These are phyloP conservation scores for Stenoptilia bipunctidactyla DNA, from an alignment of 2,888 invertebrate species.

Conservation along the genomic window DNA sequence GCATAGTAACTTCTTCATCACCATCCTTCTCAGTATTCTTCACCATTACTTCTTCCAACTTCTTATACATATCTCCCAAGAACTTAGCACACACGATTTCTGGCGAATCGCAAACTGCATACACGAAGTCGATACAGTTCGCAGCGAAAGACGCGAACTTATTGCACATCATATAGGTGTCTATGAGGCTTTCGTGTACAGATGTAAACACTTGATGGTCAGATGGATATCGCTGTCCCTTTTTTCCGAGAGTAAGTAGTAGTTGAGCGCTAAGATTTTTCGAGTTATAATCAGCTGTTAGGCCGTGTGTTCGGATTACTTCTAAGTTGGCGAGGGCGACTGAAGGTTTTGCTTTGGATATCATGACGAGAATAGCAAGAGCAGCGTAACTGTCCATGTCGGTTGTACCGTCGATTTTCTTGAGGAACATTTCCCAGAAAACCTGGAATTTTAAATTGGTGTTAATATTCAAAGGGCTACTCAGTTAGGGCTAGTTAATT, in stretches of 20 bases:
- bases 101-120: constrained; percentile 70
- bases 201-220: constrained; percentile 45
- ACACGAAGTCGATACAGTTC: constrained; percentile 64
- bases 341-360: constrained; percentile 67
- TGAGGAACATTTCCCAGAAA: constrained; percentile 87
- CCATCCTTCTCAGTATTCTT: constrained; percentile 32
- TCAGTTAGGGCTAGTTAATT: too few relatives aligned
- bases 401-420: constrained; percentile 77
- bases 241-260: constrained; percentile 40
- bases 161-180: constrained; percentile 53
- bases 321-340: constrained; percentile 78
- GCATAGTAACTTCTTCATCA: constrained; percentile 34
- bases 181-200: constrained; percentile 47
- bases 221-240: constrained; percentile 44
- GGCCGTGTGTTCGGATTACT: constrained; percentile 79
- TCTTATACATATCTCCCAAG: constrained; percentile 54
- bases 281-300: constrained; percentile 65
- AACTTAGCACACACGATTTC: constrained; percentile 63
- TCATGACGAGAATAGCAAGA: constrained; percentile 83
- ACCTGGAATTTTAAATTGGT: constrained; percentile 60
- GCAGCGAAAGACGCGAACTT: constrained; percentile 66
- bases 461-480: too few relatives aligned
- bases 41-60: constrained; percentile 46
- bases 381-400: constrained; percentile 81
- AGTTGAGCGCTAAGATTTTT: constrained; percentile 45